Evolutionary conservation across 2,888 invertebrate species (phyloP), one percentile per base, ranked within the genome.

Genomic region (Pardosa pseudoannulata): DNA sequence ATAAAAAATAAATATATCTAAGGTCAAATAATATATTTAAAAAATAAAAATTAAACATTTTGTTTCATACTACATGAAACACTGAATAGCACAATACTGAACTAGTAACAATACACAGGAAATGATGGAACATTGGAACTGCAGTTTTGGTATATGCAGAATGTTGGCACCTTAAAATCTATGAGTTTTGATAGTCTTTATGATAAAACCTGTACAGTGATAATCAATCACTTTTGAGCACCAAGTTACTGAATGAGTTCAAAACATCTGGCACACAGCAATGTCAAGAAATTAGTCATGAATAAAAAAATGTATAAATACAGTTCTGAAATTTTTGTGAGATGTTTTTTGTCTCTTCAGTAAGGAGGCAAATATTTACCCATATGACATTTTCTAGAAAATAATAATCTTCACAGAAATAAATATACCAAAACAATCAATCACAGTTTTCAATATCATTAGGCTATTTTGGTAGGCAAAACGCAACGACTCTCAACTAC

Each of bases 111-210:
- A 32, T 67, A 79, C 9, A 70, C 62, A 79, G 79, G 79, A 79
- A 79, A 71, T 29, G 19, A 79, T 71, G 70, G 68, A 81, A 75
- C 75, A 75, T 70, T 46, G 9, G 16, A 71, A 71, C 41, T 71
- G 71, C 71, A 41, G 16, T n/a, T 29, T 65, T 27, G 36, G 19
- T 27, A n/a, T n/a, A 19, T 41, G 71, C 46, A 46, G 73, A 67
- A 85, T 78, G 83, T 85, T 85, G 83, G 83, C 83, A 85, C 83
- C 83, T 72, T 85, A 79, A 85, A 85, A 85, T 78, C 78, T 85
- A 73, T 85, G 73, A 83, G 83, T 76, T 74, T 78, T 72, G 70
- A 81, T 83, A 76, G 71, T 83, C 28, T 83, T 65, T 39, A 85
- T 85, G 83, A 85, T 78, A 85, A 81, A 78, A 73, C 72, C 83